Percentiles rank a stretch among this genome's conserved stretches.
phyloP scores from a whole-genome alignment of 2,888 invertebrate species.

The Melieria picta region DNA sequence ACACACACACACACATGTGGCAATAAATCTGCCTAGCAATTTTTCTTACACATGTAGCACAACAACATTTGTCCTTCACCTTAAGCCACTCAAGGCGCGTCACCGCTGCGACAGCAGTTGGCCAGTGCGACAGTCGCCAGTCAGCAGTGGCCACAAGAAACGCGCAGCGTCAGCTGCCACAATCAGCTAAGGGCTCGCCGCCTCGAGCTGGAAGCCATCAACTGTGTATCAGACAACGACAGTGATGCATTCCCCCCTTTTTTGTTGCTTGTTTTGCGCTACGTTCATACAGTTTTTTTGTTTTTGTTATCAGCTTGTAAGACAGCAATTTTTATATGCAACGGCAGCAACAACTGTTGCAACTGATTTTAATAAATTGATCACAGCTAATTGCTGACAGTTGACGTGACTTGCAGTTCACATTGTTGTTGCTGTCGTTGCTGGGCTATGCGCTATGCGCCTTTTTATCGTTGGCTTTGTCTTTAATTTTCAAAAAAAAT shows the following conservation, averaged over 20 bases:
- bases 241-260: slow-evolving; percentile 27
- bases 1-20: too few relatives aligned
- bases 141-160: too few relatives aligned
- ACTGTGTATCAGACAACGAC: slow-evolving; percentile 18
- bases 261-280: too few relatives aligned
- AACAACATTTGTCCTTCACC: slow-evolving; percentile 28
- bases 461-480: slow-evolving; percentile 6
- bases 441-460: background rate
- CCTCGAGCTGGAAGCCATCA: slow-evolving; percentile 19
- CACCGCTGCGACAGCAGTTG: too few relatives aligned
- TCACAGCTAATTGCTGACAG: slow-evolving; percentile 63
- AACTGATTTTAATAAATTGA: slow-evolving; percentile 56
- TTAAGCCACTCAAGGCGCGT: slow-evolving; percentile 22
- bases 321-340: slow-evolving; percentile 7
- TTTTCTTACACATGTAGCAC: slow-evolving; percentile 9
- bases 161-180: too few relatives aligned
- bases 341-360: slow-evolving; percentile 29
- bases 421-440: slow-evolving; percentile 16
- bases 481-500: background rate
- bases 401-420: slow-evolving; percentile 46
- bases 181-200: background rate
- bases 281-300: too few relatives aligned
- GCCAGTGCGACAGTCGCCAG: too few relatives aligned
- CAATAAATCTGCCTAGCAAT: slow-evolving; percentile 1
- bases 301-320: background rate